A percentile compares a stretch with the other conserved stretches of the same genome.
Conservation (phyloP, 2,113 vertebrate genomes). For the Neogobius melanostomus region DNA sequence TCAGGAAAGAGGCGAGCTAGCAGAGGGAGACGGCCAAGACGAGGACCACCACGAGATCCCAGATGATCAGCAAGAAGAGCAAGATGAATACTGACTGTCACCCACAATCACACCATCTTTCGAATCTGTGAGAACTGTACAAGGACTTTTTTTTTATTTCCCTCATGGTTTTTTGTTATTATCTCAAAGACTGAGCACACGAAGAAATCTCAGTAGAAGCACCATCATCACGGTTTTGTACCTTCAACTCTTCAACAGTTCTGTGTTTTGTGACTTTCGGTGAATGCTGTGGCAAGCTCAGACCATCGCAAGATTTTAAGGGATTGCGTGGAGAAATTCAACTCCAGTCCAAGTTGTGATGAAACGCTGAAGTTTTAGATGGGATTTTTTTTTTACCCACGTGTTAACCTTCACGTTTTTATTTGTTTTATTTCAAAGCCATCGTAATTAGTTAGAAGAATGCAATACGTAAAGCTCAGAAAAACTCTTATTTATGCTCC, state of each 20-base stretch:
- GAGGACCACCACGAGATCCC: constrained; percentile 82
- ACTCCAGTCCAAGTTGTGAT: constrained; percentile 61
- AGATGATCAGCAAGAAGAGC: constrained; percentile 92
- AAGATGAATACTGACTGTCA: constrained; percentile 93
- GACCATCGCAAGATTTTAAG: constrained; percentile 78
- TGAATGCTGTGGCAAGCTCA: constrained; percentile 79
- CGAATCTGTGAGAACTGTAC: constrained; percentile 84
- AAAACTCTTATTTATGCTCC: constrained; percentile 70
- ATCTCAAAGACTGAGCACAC: constrained; percentile 85
- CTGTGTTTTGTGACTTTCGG: constrained; percentile 83
- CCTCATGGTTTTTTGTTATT: constrained; percentile 61
- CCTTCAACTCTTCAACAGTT: constrained; percentile 52
- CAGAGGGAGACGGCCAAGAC: constrained; percentile 82
- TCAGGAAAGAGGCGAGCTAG: constrained; percentile 88
- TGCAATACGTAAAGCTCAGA: constrained; percentile 75
- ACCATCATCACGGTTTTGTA: constrained; percentile 56
- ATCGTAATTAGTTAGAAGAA: constrained; percentile 66
- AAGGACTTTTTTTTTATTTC: constrained; percentile 56
- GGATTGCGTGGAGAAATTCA: constrained; percentile 69
- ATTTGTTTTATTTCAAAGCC: constrained; percentile 63
- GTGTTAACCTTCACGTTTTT: constrained; percentile 60
- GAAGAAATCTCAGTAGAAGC: constrained; percentile 81
- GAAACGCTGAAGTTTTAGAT: constrained; percentile 64
- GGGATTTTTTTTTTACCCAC: constrained; percentile 52
- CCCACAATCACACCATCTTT: constrained; percentile 65